These are phyloP conservation scores for Ricordea florida DNA, from an alignment of 92 coral and sea anemone genomes.

Conservation along the genomic window DNA sequence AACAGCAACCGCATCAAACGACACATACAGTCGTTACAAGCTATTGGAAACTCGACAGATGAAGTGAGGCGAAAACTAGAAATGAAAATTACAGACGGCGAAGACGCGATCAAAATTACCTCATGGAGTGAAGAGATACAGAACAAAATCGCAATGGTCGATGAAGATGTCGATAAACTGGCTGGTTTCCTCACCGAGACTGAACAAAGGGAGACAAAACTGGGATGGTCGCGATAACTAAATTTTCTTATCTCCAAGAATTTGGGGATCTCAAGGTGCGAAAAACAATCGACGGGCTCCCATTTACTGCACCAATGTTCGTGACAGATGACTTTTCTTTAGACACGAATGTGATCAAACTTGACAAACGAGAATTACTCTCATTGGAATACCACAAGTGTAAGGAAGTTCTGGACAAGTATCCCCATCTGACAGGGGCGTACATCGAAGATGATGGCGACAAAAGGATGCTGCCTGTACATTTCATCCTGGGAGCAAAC, in stretches of 20 bases:
- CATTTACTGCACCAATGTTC: slow-evolving; percentile 30
- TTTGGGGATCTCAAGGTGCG: slow-evolving; percentile 27
- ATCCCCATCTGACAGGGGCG: slow-evolving; percentile 61
- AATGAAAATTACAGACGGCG: slow-evolving; percentile 29
- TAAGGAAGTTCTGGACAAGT: slow-evolving; percentile 39
- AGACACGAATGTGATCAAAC: slow-evolving; percentile 48
- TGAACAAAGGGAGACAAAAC: slow-evolving; percentile 34
- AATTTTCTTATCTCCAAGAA: slow-evolving; percentile 44
- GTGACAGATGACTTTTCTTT: slow-evolving; percentile 50
- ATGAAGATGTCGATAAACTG: slow-evolving; percentile 24
- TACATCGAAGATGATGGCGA: slow-evolving; percentile 53
- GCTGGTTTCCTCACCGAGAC: slow-evolving; percentile 1
- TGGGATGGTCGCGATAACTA: slow-evolving; percentile 32
- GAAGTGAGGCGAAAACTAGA: slow-evolving; percentile 33
- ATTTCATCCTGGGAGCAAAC: slow-evolving; percentile 63
- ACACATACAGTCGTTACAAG: slow-evolving; percentile 20
- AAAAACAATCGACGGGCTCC: slow-evolving; percentile 44
- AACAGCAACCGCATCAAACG: slow-evolving; percentile 31
- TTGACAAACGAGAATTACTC: slow-evolving; percentile 58
- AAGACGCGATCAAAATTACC: slow-evolving; percentile 19
- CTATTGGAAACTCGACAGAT: slow-evolving; percentile 35
- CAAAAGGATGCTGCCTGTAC: slow-evolving; percentile 50
- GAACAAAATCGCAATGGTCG: slow-evolving; percentile 26
- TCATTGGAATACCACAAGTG: slow-evolving; percentile 61
- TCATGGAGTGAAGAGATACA: slow-evolving; percentile 30